Percentiles rank a stretch among this genome's conserved stretches.
Evolutionary conservation across 2,888 invertebrate species (phyloP).

Genomic region (Norana najaformis): DNA sequence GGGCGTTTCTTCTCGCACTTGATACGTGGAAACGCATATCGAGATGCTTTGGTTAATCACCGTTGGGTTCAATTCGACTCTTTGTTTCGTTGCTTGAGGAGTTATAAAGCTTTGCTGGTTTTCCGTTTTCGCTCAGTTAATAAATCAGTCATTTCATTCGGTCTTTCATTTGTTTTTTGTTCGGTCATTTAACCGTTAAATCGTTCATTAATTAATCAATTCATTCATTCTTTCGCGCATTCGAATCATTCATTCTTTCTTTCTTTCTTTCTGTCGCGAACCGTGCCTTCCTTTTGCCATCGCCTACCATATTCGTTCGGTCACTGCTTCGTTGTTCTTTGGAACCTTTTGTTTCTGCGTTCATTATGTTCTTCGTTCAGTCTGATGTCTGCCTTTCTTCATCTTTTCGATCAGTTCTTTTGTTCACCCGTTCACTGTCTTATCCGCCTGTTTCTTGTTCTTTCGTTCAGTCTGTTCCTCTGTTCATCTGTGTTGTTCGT

Average conservation of each 20-base stretch:
- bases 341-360: no score
- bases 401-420: no score
- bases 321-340: no score
- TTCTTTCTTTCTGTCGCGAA: no score
- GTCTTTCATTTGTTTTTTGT: neutral
- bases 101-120: neutral
- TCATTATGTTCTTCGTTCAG: no score
- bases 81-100: neutral
- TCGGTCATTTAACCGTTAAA: neutral
- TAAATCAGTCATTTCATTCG: neutral
- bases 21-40: neutral
- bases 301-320: no score
- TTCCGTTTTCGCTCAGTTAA: neutral
- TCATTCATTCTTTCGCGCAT: neutral
- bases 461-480: neutral
- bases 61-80: neutral
- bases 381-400: no score
- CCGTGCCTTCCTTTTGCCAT: no score
- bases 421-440: neutral
- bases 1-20: neutral
- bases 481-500: neutral
- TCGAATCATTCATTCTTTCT: neutral
- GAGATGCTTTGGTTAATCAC: neutral
- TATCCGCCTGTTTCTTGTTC: neutral
- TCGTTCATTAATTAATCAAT: neutral